Conservation (phyloP, 2,113 vertebrate genomes). For the Triplophysa tibetana region DNA sequence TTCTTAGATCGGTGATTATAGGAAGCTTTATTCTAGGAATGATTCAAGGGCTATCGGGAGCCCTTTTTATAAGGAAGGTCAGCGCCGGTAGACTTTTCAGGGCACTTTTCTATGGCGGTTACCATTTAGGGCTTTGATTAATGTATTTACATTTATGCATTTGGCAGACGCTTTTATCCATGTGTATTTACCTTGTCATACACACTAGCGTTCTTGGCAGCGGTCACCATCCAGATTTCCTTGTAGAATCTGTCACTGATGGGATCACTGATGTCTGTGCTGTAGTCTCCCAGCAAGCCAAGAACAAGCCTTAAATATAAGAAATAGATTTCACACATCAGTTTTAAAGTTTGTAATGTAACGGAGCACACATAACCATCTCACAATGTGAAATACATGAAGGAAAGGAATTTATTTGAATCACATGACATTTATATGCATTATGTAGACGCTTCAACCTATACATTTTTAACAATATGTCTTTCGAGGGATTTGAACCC, state of each 20-base stretch:
- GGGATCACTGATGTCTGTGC: conserved; percentile 54
- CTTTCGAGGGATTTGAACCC: no score
- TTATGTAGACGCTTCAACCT: no score
- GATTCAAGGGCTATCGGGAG: not conserved
- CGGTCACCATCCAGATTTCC: conserved; percentile 57
- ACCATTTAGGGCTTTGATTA: not conserved
- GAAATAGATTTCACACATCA: not conserved
- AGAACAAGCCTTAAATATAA: conserved; percentile 41
- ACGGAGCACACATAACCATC: not conserved
- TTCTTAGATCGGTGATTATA: conserved; percentile 24
- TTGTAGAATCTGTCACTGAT: conserved; percentile 59
- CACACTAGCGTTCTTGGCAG: conserved; percentile 56
- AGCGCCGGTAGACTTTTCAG: no score
- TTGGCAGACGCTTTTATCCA: no score
- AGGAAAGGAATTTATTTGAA: no score
- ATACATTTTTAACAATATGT: no score
- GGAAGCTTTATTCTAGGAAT: not conserved
- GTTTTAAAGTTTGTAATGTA: not conserved
- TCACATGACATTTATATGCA: no score
- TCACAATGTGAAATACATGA: no score
- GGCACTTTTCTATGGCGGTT: not conserved
- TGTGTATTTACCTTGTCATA: conserved; percentile 54
- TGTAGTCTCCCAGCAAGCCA: conserved; percentile 47
- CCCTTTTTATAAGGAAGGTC: not conserved
- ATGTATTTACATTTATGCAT: conserved; percentile 35